Evolutionary conservation across 1,140 invertebrate species (phyloP).

Genomic region (Orchesella cincta): DNA sequence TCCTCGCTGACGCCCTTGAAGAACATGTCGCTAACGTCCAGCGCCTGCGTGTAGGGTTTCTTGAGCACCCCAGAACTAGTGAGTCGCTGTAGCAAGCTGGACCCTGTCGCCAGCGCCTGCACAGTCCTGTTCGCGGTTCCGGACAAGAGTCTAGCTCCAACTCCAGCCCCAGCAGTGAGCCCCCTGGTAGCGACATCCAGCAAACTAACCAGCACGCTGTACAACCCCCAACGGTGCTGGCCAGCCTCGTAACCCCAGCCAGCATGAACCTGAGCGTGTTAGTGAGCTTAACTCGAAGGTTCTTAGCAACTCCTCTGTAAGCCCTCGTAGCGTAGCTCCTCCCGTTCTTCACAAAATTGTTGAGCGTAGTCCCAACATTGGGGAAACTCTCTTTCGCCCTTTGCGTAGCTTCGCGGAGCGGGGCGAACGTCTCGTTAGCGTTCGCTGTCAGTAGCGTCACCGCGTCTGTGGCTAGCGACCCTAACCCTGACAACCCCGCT

Average conservation of each 20-base stretch:
- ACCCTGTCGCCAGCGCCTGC: background rate
- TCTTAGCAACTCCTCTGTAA: background rate
- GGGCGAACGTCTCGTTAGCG: background rate
- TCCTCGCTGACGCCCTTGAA: background rate
- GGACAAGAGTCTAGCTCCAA: background rate
- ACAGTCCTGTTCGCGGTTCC: background rate
- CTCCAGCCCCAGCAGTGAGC: background rate
- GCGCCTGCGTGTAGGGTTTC: background rate
- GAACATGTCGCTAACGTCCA: background rate
- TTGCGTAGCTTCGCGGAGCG: background rate
- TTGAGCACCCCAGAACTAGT: background rate
- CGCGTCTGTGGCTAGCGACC: background rate
- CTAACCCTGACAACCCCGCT: background rate
- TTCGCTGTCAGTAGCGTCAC: background rate
- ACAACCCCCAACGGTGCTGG: background rate
- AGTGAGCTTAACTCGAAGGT: background rate
- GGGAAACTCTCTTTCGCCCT: background rate
- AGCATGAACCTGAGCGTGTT: constrained; percentile 5
- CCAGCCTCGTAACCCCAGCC: background rate
- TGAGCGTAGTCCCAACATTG: background rate
- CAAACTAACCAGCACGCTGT: background rate
- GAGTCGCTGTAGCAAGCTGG: background rate
- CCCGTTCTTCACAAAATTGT: background rate
- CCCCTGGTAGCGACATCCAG: constrained; percentile 6
- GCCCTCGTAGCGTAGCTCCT: background rate